These are phyloP conservation scores for Ivindomyrus marchei DNA, from an alignment of 2,113 vertebrate genomes.

Conservation along the genomic window DNA sequence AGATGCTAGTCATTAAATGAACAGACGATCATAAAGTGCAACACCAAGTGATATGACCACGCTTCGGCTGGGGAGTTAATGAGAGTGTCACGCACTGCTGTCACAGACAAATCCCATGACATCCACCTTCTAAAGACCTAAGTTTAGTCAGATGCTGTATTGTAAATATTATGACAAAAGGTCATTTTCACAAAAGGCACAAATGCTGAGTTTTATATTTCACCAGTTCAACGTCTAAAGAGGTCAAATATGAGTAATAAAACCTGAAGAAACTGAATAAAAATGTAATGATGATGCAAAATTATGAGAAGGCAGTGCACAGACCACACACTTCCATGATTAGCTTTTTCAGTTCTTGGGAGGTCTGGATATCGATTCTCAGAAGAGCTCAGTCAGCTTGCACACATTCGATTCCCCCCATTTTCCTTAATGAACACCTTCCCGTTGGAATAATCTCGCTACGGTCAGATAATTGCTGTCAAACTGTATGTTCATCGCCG, in stretches of 20 bases:
- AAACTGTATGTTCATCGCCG: constrained; percentile 6
- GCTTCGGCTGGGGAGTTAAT: not conserved
- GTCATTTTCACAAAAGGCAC: not conserved
- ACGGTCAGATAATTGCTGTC: constrained; percentile 21
- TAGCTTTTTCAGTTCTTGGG: not conserved
- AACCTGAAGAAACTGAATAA: not conserved
- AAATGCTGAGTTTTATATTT: not conserved
- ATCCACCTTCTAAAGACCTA: not conserved
- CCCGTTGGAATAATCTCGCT: not conserved
- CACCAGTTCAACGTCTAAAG: not conserved
- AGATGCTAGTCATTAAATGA: not conserved
- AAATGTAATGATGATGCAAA: not conserved
- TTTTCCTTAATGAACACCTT: constrained; percentile 15
- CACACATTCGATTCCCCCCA: not conserved
- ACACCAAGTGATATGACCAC: not conserved
- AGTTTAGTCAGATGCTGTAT: not conserved
- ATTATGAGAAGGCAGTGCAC: not conserved
- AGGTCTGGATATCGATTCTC: not conserved
- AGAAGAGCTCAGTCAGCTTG: not conserved
- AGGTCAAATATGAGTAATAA: not conserved
- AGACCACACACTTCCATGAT: not conserved
- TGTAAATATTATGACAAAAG: not conserved
- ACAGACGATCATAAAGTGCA: not conserved
- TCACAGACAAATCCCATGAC: not conserved
- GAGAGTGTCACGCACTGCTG: not conserved